These are phyloP conservation scores for Phyllopteryx taeniolatus DNA, from an alignment of 2,113 vertebrate species.

Conservation along the genomic window DNA sequence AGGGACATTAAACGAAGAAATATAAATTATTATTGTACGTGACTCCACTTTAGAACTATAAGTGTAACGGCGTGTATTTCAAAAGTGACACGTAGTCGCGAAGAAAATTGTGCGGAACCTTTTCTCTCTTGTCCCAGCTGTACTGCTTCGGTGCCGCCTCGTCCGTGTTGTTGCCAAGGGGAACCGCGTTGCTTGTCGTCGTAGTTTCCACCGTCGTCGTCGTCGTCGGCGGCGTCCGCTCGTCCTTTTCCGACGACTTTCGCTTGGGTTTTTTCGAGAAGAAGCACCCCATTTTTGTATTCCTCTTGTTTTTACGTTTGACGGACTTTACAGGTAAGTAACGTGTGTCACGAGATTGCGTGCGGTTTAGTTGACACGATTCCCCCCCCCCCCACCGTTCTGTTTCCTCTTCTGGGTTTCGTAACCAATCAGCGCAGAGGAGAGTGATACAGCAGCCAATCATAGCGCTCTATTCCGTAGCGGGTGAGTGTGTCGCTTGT, in stretches of 20 bases:
- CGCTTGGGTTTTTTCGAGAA: conserved; percentile 78
- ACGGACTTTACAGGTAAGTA: background rate
- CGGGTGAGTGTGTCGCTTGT: background rate
- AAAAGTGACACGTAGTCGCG: background rate
- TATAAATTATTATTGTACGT: background rate
- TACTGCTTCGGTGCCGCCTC: conserved; percentile 77
- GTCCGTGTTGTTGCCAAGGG: conserved; percentile 68
- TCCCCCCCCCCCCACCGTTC: conserved; percentile 67
- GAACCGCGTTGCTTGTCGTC: conserved; percentile 57
- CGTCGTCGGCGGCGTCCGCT: conserved; percentile 38
- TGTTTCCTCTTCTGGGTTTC: conserved; percentile 52
- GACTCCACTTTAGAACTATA: background rate
- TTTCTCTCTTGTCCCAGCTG: conserved; percentile 82
- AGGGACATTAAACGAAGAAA: background rate
- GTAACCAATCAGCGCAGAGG: conserved; percentile 59
- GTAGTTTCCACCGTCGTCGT: conserved; percentile 53
- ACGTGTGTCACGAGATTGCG: background rate
- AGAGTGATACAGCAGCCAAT: conserved; percentile 53
- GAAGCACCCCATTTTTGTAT: conserved; percentile 73
- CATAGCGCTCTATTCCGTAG: conserved; percentile 3
- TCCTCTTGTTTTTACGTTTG: background rate
- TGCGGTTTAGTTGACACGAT: conserved; percentile 34
- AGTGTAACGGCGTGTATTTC: background rate
- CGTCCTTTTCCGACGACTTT: conserved; percentile 69
- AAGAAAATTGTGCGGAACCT: conserved; percentile 57